These are phyloP conservation scores for Venturia canescens DNA, from an alignment of 1,140 invertebrate genomes.

Conservation along the genomic window DNA sequence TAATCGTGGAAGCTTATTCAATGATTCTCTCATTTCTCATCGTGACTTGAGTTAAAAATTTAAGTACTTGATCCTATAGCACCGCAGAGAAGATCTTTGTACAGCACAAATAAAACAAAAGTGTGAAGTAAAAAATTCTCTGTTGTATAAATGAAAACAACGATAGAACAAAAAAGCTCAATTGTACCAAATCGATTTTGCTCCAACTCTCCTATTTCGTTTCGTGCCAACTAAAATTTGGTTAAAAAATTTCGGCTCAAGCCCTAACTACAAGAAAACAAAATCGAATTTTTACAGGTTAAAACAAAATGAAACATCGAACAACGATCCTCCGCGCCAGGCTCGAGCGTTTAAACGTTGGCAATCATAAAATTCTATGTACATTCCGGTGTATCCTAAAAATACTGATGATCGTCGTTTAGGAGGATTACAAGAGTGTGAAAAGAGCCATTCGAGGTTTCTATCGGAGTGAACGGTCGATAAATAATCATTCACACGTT, in stretches of 20 bases:
- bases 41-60: conserved; percentile 51
- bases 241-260: too few relatives aligned
- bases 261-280: neutral
- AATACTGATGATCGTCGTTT: conserved; percentile 60
- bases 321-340: conserved; percentile 19
- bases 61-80: conserved; percentile 75
- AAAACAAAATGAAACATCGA: neutral
- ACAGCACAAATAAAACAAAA: conserved; percentile 62
- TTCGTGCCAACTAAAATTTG: too few relatives aligned
- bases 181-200: conserved; percentile 27
- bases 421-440: conserved; percentile 22
- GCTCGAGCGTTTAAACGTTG: conserved; percentile 26
- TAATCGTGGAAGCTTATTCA: conserved; percentile 71
- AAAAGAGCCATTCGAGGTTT: neutral
- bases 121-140: conserved; percentile 13
- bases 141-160: conserved; percentile 10
- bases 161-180: conserved; percentile 15
- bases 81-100: conserved; percentile 71
- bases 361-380: conserved; percentile 45
- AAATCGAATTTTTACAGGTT: neutral
- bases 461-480: neutral
- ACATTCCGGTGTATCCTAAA: conserved; percentile 60
- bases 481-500: neutral
- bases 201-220: too few relatives aligned
- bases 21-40: conserved; percentile 52